Percentiles rank a stretch among this genome's conserved stretches.
These are phyloP conservation scores for Pavo muticus DNA, from an alignment of 2,113 vertebrate genomes.

Conservation along the genomic window DNA sequence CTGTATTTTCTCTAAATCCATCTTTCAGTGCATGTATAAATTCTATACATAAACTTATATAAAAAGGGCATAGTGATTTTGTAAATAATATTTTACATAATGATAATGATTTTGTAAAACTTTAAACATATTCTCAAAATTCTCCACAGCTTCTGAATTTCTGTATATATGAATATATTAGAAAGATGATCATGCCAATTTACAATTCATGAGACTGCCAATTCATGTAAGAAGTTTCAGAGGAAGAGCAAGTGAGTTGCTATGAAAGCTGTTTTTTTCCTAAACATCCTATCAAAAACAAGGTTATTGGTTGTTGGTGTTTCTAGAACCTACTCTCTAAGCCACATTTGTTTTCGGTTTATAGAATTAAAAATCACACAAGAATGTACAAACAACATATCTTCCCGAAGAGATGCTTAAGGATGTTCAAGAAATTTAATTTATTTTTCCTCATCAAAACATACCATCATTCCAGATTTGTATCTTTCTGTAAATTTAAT, in stretches of 20 bases:
- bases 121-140: neutral
- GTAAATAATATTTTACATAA: neutral
- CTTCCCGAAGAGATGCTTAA: neutral
- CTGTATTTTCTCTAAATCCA: neutral
- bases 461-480: neutral
- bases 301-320: neutral
- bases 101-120: neutral
- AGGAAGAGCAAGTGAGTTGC: neutral
- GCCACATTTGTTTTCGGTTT: neutral
- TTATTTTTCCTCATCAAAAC: neutral
- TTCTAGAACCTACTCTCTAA: neutral
- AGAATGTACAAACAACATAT: accelerated
- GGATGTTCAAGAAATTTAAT: neutral
- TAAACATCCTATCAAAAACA: neutral
- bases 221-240: neutral
- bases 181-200: neutral
- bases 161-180: neutral
- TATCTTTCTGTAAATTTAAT: neutral
- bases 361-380: neutral
- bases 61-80: neutral
- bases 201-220: neutral
- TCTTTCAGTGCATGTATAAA: neutral
- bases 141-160: neutral
- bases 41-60: neutral
- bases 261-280: neutral